phyloP scores from a whole-genome alignment of 35 echinoderm and acorn worm genomes.

The Lytechinus pictus region DNA sequence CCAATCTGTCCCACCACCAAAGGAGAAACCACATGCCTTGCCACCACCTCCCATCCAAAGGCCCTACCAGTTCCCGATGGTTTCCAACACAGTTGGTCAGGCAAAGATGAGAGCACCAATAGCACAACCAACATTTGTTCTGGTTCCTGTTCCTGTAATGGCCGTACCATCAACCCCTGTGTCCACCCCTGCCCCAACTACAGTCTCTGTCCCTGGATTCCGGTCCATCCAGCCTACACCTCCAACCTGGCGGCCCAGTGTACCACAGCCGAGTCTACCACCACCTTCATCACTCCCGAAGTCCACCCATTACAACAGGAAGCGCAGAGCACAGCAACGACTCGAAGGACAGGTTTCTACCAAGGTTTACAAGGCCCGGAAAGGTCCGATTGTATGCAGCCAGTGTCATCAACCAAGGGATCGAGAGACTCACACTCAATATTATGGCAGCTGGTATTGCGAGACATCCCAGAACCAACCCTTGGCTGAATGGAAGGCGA shows the following conservation, averaged over 20 bases:
- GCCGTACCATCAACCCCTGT: not conserved
- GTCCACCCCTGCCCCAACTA: not conserved
- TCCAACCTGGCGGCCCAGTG: not conserved
- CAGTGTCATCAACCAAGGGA: no score
- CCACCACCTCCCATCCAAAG: not conserved
- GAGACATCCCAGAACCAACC: not conserved
- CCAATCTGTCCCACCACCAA: not conserved
- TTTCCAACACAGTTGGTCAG: not conserved
- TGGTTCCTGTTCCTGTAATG: not conserved
- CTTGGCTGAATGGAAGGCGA: not conserved
- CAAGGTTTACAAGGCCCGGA: no score
- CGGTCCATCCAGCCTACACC: not conserved
- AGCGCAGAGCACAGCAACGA: not conserved
- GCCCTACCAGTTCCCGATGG: not conserved
- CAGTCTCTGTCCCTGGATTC: not conserved
- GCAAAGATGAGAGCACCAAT: not conserved
- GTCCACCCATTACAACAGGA: not conserved
- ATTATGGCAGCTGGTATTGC: conserved; percentile 35
- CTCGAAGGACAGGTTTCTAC: no score
- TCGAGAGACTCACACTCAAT: no score
- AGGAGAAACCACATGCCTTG: no score
- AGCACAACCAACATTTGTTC: not conserved
- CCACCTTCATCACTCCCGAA: not conserved
- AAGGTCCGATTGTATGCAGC: no score
- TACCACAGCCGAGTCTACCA: not conserved